These are phyloP conservation scores for Clanis bilineata DNA, from an alignment of 2,888 invertebrate genomes.

Conservation along the genomic window DNA sequence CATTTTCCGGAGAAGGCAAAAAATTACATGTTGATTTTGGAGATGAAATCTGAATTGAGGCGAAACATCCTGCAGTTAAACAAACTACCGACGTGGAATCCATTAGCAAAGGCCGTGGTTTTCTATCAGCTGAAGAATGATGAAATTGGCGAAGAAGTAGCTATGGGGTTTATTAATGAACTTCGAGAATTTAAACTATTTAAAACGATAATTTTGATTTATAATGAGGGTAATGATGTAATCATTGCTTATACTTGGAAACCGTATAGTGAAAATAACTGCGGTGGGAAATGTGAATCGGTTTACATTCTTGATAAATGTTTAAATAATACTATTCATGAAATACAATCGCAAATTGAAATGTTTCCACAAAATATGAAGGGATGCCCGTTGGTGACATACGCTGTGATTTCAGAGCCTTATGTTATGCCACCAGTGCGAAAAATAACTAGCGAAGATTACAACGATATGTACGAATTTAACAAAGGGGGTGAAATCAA, in stretches of 20 bases:
- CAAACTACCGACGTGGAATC: constrained; percentile 78
- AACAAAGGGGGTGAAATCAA: constrained; percentile 70
- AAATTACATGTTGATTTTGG: constrained; percentile 79
- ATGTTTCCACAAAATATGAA: constrained; percentile 69
- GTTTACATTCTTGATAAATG: constrained; percentile 71
- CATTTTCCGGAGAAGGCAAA: constrained; percentile 80
- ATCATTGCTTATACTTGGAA: constrained; percentile 71
- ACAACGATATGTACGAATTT: constrained; percentile 63
- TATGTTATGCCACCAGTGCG: constrained; percentile 69
- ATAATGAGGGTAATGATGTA: constrained; percentile 51
- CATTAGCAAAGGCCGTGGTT: constrained; percentile 73
- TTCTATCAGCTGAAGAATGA: constrained; percentile 60
- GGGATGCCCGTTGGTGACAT: constrained; percentile 69
- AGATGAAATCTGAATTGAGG: constrained; percentile 69
- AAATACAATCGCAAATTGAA: constrained; percentile 53
- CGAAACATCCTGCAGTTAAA: constrained; percentile 73
- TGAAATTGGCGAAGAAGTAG: constrained; percentile 50
- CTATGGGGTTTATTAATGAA: constrained; percentile 67
- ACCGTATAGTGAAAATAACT: constrained; percentile 69
- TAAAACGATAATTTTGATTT: constrained; percentile 67
- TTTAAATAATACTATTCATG: constrained; percentile 48
- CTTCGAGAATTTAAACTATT: constrained; percentile 63
- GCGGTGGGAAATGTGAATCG: constrained; percentile 64
- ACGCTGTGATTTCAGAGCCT: constrained; percentile 71
- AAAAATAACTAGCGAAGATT: constrained; percentile 48